phyloP scores from a whole-genome alignment of 2,113 vertebrate genomes.

The Bujurquina vittata region DNA sequence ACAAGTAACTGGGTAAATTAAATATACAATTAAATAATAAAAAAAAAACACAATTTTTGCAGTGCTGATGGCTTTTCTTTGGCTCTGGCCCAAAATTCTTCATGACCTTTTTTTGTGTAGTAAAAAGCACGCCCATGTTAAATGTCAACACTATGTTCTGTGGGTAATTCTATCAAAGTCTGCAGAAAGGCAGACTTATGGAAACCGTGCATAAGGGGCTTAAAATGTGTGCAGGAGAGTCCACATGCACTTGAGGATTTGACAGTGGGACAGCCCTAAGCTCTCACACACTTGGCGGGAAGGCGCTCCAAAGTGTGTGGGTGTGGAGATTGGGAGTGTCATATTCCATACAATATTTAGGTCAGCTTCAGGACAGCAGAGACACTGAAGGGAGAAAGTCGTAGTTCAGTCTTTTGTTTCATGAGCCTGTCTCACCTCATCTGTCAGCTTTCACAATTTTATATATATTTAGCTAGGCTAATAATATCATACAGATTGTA shows the following conservation, averaged over 20 bases:
- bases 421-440: not conserved
- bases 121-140: not conserved
- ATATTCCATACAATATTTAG: not conserved
- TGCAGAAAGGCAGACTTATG: not conserved
- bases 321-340: slow-evolving; percentile 1
- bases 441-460: not conserved
- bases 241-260: slow-evolving; percentile 7
- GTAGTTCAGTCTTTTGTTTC: not conserved
- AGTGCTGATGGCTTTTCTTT: not conserved
- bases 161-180: not conserved
- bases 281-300: not conserved
- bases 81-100: not conserved
- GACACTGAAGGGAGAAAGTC: not conserved
- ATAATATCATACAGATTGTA: not conserved
- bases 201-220: not conserved
- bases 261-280: not conserved
- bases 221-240: not conserved
- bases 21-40: too few relatives aligned
- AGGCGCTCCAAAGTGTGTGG: not conserved
- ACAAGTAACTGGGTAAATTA: not conserved
- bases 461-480: not conserved
- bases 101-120: not conserved
- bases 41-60: too few relatives aligned
- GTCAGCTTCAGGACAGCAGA: not conserved
- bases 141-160: not conserved